A percentile compares a stretch with the other conserved stretches of the same genome.
phyloP scores from a whole-genome alignment of 2,888 invertebrate genomes.

The Sarcophaga subvicina region DNA sequence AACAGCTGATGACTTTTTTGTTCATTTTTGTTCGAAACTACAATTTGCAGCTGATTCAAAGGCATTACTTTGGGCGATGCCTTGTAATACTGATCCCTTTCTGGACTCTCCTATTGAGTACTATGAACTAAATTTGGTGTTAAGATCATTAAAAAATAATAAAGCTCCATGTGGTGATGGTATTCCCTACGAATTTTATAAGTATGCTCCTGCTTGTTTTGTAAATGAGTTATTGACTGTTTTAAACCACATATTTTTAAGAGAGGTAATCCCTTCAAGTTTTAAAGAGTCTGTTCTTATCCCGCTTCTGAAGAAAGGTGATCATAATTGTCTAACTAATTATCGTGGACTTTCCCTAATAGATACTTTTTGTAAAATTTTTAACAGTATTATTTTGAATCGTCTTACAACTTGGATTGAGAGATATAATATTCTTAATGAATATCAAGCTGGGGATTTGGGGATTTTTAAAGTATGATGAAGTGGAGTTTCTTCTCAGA shows the following conservation, averaged over 20 bases:
- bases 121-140: too few species aligned
- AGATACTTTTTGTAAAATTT: too few species aligned
- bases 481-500: slow-evolving; percentile 1
- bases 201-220: too few species aligned
- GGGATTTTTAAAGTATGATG: slow-evolving; percentile 22
- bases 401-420: too few species aligned
- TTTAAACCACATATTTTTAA: background rate
- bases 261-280: background rate
- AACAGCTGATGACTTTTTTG: background rate
- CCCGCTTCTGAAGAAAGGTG: background rate
- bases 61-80: background rate
- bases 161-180: too few species aligned
- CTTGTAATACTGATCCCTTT: background rate
- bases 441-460: slow-evolving; percentile 7
- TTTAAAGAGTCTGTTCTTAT: background rate
- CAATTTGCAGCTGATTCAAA: background rate
- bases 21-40: background rate
- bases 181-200: too few species aligned
- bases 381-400: too few species aligned
- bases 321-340: too few species aligned
- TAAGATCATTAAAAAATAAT: too few species aligned
- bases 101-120: too few species aligned
- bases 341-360: too few species aligned
- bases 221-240: background rate
- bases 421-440: too few species aligned